Conservation (phyloP, 2,888 invertebrate species). For the Pandemis cinnamomeana region DNA sequence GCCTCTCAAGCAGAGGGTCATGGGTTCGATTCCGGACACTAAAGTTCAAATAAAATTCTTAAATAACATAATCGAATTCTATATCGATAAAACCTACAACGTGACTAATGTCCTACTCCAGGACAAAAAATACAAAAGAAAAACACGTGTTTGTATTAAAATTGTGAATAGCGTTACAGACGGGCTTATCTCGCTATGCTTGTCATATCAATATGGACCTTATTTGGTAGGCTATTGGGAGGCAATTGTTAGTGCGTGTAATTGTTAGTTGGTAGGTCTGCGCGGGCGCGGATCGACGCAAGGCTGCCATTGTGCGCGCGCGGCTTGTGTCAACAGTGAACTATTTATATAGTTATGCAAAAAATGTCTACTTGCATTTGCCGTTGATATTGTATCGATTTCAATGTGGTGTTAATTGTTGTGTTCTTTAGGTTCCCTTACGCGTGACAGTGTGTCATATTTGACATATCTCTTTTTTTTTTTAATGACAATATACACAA, state of each 20-base stretch:
- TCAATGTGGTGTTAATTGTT: not conserved
- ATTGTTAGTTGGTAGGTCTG: not conserved
- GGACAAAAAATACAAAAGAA: not conserved
- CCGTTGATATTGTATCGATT: not conserved
- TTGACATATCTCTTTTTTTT: no score
- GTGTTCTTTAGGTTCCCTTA: no score
- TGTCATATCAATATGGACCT: not conserved
- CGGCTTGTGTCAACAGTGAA: conserved; percentile 16
- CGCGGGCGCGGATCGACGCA: conserved; percentile 12
- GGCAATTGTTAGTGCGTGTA: not conserved
- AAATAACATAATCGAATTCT: no score
- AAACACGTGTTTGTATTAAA: conserved; percentile 2
- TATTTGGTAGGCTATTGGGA: not conserved
- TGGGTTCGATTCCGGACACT: no score
- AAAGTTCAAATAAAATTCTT: no score
- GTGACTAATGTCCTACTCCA: not conserved
- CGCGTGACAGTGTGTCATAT: no score
- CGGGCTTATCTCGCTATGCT: not conserved
- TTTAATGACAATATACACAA: no score
- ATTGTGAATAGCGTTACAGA: not conserved
- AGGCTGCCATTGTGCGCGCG: conserved; percentile 27
- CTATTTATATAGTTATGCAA: not conserved
- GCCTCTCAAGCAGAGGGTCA: no score
- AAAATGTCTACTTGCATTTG: conserved; percentile 3
- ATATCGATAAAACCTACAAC: not conserved